Evolutionary conservation across 2,888 invertebrate species (phyloP), one percentile per base, ranked within the genome.

Genomic region (Agonum fuliginosum): DNA sequence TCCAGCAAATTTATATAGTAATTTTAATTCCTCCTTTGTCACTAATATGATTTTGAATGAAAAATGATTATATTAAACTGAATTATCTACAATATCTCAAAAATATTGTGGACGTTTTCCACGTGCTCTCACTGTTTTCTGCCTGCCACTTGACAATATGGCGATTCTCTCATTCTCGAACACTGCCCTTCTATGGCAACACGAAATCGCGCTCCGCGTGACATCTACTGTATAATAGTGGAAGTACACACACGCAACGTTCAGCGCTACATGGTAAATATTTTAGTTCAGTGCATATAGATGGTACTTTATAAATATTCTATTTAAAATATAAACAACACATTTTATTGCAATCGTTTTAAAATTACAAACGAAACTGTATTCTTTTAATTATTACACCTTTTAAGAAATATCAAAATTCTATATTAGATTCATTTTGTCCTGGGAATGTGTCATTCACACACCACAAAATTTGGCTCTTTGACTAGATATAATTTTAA

Each of bases 101-200:
- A 75, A 75, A 75, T 34, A 75, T 65, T 48, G 46, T 20, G 34
- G 80, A 77, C 78, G 81, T 80, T 84, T 85, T 91, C 91, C 91
- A 92, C 92, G 91, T 91, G 91, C 91, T 91, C 89, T 89, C 90
- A 90, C 90, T 91, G 91, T 91, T 91, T 91, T 91, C 87, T 86
- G 87, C 85, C 88, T 88, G 89, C 76, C 89, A 89, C 87, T 88
- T 89, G 88, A 88, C 91, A 91, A 91, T 89, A 92, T 92, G 92
- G 92, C 91, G 89, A 82, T 81, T 79, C 65, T 71, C 78, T 67
- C 30, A 62, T 65, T 74, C 73, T 22, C 74, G 67, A 51, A 20
- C 75, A 67, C 75, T 67, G 75, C 37, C 75, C 75, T 67, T 75
- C 67, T 75, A 75, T 67, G 75, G 75, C 51, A 65, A 75, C 65